These are phyloP conservation scores for Rhodeus uyekii DNA, from an alignment of 2,797 vertebrate genomes.

Conservation along the genomic window DNA sequence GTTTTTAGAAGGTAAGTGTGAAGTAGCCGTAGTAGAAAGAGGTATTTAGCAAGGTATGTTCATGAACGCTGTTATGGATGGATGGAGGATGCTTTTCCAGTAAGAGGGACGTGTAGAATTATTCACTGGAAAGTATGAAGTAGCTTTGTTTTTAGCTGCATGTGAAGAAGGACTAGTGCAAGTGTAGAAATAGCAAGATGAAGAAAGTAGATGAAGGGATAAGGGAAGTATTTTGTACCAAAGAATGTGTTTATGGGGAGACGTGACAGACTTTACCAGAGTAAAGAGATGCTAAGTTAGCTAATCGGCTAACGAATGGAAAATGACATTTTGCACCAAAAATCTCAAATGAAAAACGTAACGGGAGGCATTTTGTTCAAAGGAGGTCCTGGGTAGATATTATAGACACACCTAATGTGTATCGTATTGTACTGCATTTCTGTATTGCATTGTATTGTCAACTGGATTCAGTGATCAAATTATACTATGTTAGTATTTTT, in stretches of 20 bases:
- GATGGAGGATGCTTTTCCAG: slow-evolving; percentile 30
- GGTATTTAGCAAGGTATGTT: slow-evolving; percentile 36
- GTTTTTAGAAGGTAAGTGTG: slow-evolving; percentile 44
- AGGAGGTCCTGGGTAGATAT: slow-evolving; percentile 75
- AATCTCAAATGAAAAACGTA: slow-evolving; percentile 29
- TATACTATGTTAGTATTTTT: slow-evolving; percentile 91
- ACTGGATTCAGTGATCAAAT: slow-evolving; percentile 88
- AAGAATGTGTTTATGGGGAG: slow-evolving; percentile 36
- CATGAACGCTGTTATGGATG: slow-evolving; percentile 35
- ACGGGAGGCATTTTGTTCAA: slow-evolving; percentile 55
- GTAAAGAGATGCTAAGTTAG: background rate
- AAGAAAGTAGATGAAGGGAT: slow-evolving; percentile 47
- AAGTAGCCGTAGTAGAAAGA: slow-evolving; percentile 1
- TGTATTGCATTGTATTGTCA: slow-evolving; percentile 82
- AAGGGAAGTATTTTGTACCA: slow-evolving; percentile 43
- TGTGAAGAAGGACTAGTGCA: slow-evolving; percentile 41
- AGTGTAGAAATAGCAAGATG: slow-evolving; percentile 46
- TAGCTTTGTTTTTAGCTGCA: slow-evolving; percentile 30
- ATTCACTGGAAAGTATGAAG: slow-evolving; percentile 35
- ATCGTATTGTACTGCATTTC: slow-evolving; percentile 79
- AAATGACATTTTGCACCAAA: background rate
- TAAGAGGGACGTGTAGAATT: slow-evolving; percentile 16
- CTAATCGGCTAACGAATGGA: background rate
- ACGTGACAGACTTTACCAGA: background rate
- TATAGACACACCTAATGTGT: slow-evolving; percentile 72